Conservation (phyloP, 2,113 vertebrate genomes). For the Melanerpes formicivorus region DNA sequence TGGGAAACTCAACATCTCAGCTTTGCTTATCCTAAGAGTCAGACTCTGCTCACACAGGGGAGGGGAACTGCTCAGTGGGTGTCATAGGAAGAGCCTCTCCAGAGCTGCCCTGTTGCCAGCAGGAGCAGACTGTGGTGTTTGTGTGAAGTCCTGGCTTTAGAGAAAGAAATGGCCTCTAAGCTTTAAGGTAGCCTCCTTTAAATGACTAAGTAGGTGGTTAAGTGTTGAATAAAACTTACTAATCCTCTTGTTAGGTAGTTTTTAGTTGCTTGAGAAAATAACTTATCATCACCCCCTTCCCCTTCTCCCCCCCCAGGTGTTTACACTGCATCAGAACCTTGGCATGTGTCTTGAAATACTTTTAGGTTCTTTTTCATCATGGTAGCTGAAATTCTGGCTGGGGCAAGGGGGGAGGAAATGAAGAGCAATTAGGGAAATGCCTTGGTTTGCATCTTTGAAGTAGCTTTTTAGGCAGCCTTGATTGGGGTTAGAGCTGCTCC, state of each 20-base stretch:
- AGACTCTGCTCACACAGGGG: neutral
- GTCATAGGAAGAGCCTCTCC: neutral
- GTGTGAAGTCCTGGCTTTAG: slow-evolving; percentile 40
- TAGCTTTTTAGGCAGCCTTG: neutral
- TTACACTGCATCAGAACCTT: slow-evolving; percentile 47
- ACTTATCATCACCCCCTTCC: neutral
- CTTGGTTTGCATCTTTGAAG: neutral
- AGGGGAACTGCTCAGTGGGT: neutral
- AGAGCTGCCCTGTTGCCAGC: slow-evolving; percentile 38
- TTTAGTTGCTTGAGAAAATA: slow-evolving; percentile 65
- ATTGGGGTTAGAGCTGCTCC: neutral
- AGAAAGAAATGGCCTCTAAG: slow-evolving; percentile 62
- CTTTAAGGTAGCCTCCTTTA: slow-evolving; percentile 68
- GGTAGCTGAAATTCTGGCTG: slow-evolving; percentile 3
- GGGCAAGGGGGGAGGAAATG: slow-evolving; percentile 17
- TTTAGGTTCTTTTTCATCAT: slow-evolving; percentile 25
- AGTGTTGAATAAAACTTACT: slow-evolving; percentile 41
- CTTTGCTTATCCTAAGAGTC: neutral
- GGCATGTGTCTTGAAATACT: slow-evolving; percentile 37
- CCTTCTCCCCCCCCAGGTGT: neutral
- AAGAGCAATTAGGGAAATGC: neutral
- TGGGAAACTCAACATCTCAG: neutral
- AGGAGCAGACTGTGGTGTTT: slow-evolving; percentile 48
- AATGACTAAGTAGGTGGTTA: slow-evolving; percentile 44
- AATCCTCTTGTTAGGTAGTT: slow-evolving; percentile 39